Evolutionary conservation across 2,888 invertebrate species (phyloP).

Genomic region (Apodemia zela): DNA sequence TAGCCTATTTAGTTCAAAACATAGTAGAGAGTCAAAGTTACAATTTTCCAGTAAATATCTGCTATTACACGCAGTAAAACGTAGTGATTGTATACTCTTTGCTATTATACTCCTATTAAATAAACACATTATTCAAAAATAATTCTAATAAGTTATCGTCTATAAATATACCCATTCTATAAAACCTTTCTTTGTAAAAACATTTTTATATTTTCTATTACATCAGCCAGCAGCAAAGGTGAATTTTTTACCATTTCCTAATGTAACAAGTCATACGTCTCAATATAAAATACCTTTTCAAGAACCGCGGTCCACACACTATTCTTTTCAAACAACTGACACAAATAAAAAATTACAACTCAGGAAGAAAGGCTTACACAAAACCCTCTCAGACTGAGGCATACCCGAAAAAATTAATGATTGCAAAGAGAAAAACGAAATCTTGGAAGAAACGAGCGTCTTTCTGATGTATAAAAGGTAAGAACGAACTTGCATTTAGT

Average conservation of each 20-base stretch:
- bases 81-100: too few relatives aligned
- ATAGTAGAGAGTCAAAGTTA: too few relatives aligned
- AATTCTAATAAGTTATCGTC: too few relatives aligned
- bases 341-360: constrained; percentile 19
- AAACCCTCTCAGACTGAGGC: constrained; percentile 35
- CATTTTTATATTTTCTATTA: neutral
- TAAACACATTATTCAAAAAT: too few relatives aligned
- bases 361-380: constrained; percentile 24
- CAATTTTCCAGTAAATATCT: too few relatives aligned
- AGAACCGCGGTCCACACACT: constrained; percentile 1
- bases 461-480: constrained; percentile 70
- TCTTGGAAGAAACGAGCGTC: constrained; percentile 71
- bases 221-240: neutral
- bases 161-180: neutral
- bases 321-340: constrained; percentile 16
- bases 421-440: constrained; percentile 45
- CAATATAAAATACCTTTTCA: neutral
- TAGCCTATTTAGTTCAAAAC: too few relatives aligned
- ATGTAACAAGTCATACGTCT: neutral
- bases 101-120: too few relatives aligned
- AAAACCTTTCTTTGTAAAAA: neutral
- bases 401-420: constrained; percentile 54
- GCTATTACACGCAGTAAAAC: too few relatives aligned
- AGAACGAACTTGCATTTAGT: constrained; percentile 74
- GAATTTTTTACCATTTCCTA: neutral